These are phyloP conservation scores for Parazoanthus darwini DNA, from an alignment of 92 coral and sea anemone genomes.

Conservation along the genomic window DNA sequence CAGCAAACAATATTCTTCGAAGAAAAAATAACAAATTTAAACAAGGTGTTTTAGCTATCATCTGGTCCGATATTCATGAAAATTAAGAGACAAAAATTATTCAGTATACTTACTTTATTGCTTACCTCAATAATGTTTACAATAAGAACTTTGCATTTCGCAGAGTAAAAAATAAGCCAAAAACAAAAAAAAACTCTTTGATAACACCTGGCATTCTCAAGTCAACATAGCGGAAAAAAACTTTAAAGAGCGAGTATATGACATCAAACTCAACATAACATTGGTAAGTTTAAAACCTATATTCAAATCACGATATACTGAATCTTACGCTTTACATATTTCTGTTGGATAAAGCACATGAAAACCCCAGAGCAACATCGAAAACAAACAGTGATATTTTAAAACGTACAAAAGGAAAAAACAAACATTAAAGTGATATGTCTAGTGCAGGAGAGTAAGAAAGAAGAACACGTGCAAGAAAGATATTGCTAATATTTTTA, in stretches of 20 bases:
- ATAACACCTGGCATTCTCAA: slow-evolving; percentile 2
- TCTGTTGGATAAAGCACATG: slow-evolving; percentile 6
- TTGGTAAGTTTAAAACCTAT: background rate
- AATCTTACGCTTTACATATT: background rate
- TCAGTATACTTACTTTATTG: background rate
- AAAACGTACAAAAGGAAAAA: background rate
- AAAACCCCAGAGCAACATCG: background rate
- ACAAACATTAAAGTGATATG: background rate
- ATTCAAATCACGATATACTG: background rate
- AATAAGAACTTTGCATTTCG: background rate
- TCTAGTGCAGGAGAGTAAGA: background rate
- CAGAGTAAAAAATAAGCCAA: background rate
- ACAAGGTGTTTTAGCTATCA: background rate
- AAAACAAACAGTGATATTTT: background rate
- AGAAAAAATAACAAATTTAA: background rate
- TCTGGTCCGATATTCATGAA: background rate
- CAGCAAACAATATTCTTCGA: background rate
- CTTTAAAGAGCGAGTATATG: slow-evolving; percentile 5
- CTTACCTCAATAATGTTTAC: background rate
- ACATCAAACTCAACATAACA: background rate
- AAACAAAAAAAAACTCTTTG: background rate
- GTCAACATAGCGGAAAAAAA: background rate
- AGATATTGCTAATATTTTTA: background rate
- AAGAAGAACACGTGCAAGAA: background rate
- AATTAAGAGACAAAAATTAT: background rate